Conservation (phyloP, 2,888 invertebrate genomes). For the Empis livida region DNA sequence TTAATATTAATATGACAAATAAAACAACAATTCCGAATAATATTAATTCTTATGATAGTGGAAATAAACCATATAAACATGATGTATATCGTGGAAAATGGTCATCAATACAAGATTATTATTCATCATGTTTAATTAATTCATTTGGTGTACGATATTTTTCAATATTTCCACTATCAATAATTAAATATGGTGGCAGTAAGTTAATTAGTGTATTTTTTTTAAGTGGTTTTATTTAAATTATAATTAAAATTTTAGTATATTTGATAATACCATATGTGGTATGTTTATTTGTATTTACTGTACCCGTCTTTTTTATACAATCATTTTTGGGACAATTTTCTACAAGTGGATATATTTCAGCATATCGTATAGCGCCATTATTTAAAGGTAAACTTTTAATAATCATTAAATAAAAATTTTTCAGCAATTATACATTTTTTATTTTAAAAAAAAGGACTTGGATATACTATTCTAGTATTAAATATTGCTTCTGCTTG, state of each 20-base stretch:
- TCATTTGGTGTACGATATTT: conserved; percentile 39
- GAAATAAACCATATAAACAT: conserved; percentile 27
- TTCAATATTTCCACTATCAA: not conserved
- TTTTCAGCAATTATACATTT: conserved; percentile 14
- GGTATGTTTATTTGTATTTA: conserved; percentile 60
- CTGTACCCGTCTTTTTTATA: conserved; percentile 75
- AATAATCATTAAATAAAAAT: too few species aligned
- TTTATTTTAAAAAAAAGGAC: too few species aligned
- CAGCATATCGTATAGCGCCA: conserved; percentile 66
- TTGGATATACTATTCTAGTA: conserved; percentile 63
- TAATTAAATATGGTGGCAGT: not conserved
- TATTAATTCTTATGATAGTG: conserved; percentile 25
- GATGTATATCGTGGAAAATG: conserved; percentile 47
- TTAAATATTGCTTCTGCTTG: conserved; percentile 62
- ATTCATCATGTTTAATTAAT: conserved; percentile 65
- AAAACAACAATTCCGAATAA: not conserved
- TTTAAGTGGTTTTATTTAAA: not conserved
- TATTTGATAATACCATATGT: conserved; percentile 20
- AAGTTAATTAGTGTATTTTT: not conserved
- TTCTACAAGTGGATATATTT: conserved; percentile 66
- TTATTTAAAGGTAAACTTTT: conserved; percentile 79
- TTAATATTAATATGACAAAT: not conserved
- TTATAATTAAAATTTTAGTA: conserved; percentile 13
- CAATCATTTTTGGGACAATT: conserved; percentile 83
- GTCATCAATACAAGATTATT: conserved; percentile 60